These are phyloP conservation scores for Thelaira solivaga DNA, from an alignment of 2,888 invertebrate genomes.

Conservation along the genomic window DNA sequence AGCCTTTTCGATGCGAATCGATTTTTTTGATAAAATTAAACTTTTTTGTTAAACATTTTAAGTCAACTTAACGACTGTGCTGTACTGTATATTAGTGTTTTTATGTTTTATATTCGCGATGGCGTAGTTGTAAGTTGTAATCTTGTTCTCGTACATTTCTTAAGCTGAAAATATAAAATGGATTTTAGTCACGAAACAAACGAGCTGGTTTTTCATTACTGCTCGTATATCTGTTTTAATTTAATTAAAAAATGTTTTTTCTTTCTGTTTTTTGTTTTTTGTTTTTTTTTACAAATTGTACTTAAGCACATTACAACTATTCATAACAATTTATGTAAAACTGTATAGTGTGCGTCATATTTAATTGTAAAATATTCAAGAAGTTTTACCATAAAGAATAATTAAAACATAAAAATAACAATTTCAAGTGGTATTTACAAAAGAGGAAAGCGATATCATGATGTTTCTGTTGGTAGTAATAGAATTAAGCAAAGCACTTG, in stretches of 20 bases:
- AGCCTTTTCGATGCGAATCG: no score
- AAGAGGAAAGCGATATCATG: no score
- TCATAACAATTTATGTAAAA: constrained; percentile 47
- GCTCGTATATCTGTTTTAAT: constrained; percentile 54
- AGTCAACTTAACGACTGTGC: not conserved
- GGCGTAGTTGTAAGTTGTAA: constrained; percentile 41
- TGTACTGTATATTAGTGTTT: not conserved
- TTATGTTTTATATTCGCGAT: not conserved
- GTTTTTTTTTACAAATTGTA: constrained; percentile 57
- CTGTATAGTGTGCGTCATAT: constrained; percentile 55
- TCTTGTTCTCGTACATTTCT: constrained; percentile 50
- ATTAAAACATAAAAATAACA: not conserved
- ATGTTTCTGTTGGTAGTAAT: no score
- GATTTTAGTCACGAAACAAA: constrained; percentile 60
- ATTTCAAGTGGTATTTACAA: no score
- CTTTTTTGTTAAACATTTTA: no score
- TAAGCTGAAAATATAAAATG: constrained; percentile 48
- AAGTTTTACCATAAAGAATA: not conserved
- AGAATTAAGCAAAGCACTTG: no score
- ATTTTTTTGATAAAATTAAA: no score
- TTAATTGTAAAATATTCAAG: constrained; percentile 31
- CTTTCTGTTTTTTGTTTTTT: no score
- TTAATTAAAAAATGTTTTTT: constrained; percentile 58
- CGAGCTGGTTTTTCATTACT: constrained; percentile 53
- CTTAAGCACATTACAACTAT: constrained; percentile 56